Evolutionary conservation across 2,797 vertebrate species (phyloP).

Genomic region (Hybognathus amarus): DNA sequence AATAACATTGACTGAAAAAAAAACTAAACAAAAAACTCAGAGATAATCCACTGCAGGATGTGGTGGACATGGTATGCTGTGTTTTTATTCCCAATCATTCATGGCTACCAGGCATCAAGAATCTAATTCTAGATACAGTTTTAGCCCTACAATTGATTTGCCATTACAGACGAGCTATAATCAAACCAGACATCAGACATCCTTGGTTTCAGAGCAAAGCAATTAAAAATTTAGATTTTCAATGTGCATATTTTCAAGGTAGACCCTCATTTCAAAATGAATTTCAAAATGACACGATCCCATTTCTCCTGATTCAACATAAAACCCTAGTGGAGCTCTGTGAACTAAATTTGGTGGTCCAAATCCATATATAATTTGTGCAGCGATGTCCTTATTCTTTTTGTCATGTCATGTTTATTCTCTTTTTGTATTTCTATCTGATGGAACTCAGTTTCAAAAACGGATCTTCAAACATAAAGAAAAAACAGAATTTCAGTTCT

Average conservation of each 20-base stretch:
- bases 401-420: constrained; percentile 6
- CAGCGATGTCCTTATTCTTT: not conserved
- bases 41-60: not conserved
- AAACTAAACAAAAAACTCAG: not conserved
- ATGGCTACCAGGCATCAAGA: not conserved
- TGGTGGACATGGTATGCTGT: constrained; percentile 5
- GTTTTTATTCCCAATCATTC: not conserved
- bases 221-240: not conserved
- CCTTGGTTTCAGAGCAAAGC: not conserved
- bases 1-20: not conserved
- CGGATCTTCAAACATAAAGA: not conserved
- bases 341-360: not conserved
- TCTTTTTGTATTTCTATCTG: not conserved
- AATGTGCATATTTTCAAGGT: not conserved
- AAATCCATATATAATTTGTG: constrained; percentile 23
- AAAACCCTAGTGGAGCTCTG: constrained; percentile 2
- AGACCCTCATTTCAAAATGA: too few species aligned
- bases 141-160: not conserved
- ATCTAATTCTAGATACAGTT: constrained; percentile 23
- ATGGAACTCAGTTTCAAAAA: constrained; percentile 9
- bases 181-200: not conserved
- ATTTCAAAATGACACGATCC: not conserved
- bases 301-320: not conserved
- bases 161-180: not conserved
- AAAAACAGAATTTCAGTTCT: not conserved